Evolutionary conservation across 2,888 invertebrate genomes (phyloP).

Genomic region (Dorcus parallelipipedus): DNA sequence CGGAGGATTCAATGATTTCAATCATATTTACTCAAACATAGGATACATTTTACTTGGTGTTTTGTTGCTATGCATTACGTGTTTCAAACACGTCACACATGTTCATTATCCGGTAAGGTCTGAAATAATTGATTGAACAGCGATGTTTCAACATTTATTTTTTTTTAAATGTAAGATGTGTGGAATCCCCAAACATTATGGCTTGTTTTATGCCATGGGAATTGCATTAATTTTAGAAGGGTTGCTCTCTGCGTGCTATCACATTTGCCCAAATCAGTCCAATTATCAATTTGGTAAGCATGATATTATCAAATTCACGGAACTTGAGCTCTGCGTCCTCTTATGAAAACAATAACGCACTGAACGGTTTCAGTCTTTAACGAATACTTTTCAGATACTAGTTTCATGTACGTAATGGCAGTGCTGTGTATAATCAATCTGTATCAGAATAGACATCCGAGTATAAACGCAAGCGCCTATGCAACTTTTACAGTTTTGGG

Average conservation of each 20-base stretch:
- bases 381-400: conserved; percentile 66
- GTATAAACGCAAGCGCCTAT: conserved; percentile 79
- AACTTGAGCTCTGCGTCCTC: no score
- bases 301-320: no score
- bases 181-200: conserved; percentile 76
- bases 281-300: conserved; percentile 86
- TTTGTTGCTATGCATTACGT: conserved; percentile 70
- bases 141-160: not conserved
- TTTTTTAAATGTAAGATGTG: conserved; percentile 48
- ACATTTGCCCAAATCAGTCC: conserved; percentile 83
- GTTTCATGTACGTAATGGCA: conserved; percentile 90
- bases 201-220: conserved; percentile 84
- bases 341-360: not conserved
- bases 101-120: conserved; percentile 9
- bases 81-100: conserved; percentile 49
- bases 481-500: conserved; percentile 73
- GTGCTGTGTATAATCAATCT: conserved; percentile 82
- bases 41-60: conserved; percentile 78
- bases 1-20: conserved; percentile 72
- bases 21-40: conserved; percentile 82
- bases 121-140: not conserved
- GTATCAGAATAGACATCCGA: conserved; percentile 84
- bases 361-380: not conserved
- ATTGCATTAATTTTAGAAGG: conserved; percentile 83
- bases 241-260: conserved; percentile 80